These are phyloP conservation scores for Pachydiplax longipennis DNA, from an alignment of 2,888 invertebrate species.

Conservation along the genomic window DNA sequence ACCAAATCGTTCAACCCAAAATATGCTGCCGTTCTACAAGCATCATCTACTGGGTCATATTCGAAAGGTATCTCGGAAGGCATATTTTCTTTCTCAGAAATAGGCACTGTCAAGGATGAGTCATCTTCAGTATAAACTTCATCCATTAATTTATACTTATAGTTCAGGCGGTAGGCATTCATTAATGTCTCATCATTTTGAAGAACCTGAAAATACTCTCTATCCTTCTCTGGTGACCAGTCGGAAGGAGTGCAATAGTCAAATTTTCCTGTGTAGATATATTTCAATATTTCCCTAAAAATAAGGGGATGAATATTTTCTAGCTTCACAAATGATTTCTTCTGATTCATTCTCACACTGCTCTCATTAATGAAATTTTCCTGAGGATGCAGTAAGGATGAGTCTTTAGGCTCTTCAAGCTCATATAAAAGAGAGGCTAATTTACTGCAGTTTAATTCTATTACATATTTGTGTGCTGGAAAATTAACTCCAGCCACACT, in stretches of 20 bases:
- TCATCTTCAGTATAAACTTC: background rate
- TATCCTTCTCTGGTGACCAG: constrained; percentile 54
- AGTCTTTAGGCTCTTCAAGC: background rate
- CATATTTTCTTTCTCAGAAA: background rate
- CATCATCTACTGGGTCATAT: background rate
- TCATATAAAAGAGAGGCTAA: background rate
- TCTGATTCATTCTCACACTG: too few relatives aligned
- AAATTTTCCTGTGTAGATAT: constrained; percentile 74
- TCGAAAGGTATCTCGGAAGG: background rate
- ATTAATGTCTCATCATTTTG: background rate
- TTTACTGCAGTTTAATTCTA: background rate
- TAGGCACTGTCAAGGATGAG: background rate
- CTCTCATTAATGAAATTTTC: too few relatives aligned
- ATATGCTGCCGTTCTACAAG: background rate
- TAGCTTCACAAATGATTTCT: constrained; percentile 59
- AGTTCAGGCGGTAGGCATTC: too few relatives aligned
- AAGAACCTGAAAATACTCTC: background rate
- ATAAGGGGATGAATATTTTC: constrained; percentile 69
- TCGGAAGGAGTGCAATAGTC: constrained; percentile 66
- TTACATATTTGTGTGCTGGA: background rate
- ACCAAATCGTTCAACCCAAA: background rate
- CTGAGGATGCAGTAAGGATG: too few relatives aligned
- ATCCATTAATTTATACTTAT: background rate
- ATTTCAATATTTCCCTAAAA: constrained; percentile 74
- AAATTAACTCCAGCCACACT: constrained; percentile 60